phyloP scores from a whole-genome alignment of 2,888 invertebrate genomes.

The Himalopsyche tibetana region DNA sequence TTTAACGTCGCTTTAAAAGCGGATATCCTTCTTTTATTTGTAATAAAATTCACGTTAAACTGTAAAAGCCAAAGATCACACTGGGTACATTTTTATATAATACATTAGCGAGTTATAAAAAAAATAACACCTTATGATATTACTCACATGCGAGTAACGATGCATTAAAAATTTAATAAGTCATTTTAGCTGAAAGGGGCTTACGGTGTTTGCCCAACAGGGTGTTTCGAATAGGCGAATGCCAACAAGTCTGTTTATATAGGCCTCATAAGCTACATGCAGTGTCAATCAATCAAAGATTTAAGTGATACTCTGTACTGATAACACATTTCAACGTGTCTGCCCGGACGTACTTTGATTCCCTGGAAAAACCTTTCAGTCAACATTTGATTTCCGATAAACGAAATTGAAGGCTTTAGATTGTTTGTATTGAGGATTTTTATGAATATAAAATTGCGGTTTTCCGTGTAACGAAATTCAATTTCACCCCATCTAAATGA shows the following conservation, averaged over 20 bases:
- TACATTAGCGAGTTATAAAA: constrained; percentile 27
- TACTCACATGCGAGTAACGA: constrained; percentile 29
- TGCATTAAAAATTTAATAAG: constrained; percentile 44
- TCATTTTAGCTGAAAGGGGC: constrained; percentile 28
- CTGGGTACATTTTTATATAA: constrained; percentile 29
- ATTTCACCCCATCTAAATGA: neutral
- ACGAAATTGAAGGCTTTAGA: constrained; percentile 30
- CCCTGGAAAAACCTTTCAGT: constrained; percentile 39
- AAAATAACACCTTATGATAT: constrained; percentile 27
- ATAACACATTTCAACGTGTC: constrained; percentile 43
- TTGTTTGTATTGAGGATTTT: constrained; percentile 35
- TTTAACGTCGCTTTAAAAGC: neutral
- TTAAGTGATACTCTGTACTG: constrained; percentile 39
- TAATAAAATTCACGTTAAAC: neutral
- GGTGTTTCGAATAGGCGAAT: constrained; percentile 17
- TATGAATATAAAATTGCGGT: constrained; percentile 28
- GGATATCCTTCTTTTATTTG: constrained; percentile 25
- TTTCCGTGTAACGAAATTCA: constrained; percentile 4
- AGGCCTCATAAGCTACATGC: constrained; percentile 44
- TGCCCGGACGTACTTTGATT: constrained; percentile 26
- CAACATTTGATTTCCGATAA: constrained; percentile 44
- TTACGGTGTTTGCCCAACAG: constrained; percentile 25
- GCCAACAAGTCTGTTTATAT: constrained; percentile 25
- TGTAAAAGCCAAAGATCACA: constrained; percentile 17
- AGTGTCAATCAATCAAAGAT: constrained; percentile 47